These are phyloP conservation scores for Galerucella nymphaeae DNA, from an alignment of 2,888 invertebrate species.

Conservation along the genomic window DNA sequence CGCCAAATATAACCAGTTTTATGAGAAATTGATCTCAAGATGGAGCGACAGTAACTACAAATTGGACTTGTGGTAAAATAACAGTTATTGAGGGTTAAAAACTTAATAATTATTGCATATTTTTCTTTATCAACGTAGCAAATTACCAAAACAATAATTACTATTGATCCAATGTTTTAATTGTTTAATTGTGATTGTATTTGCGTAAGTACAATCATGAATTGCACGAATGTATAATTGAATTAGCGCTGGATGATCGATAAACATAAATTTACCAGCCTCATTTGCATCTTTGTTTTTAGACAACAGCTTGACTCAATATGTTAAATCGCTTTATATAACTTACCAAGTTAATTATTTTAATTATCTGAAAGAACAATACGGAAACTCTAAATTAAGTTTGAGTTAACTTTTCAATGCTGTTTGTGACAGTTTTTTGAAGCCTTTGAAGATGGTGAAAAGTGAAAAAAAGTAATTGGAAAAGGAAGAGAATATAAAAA, in stretches of 20 bases:
- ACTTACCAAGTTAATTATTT: neutral
- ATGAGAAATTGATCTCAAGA: neutral
- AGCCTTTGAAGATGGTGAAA: no score
- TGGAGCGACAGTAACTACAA: no score
- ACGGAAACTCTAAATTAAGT: no score
- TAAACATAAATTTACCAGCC: conserved; percentile 4
- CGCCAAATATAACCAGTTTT: neutral
- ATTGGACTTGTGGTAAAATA: no score
- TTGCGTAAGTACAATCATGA: conserved; percentile 6
- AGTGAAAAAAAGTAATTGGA: no score
- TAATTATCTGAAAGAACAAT: no score
- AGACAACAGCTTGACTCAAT: conserved; percentile 7
- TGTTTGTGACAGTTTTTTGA: no score
- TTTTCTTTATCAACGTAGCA: neutral
- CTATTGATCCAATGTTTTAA: neutral
- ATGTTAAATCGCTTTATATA: neutral
- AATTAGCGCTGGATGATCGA: neutral
- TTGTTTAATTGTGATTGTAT: conserved; percentile 7
- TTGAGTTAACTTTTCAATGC: no score
- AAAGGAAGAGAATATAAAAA: no score
- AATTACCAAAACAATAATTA: neutral
- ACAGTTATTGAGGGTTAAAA: no score
- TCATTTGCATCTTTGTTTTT: conserved; percentile 18
- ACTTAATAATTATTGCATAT: neutral
- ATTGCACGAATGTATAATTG: conserved; percentile 9